Evolutionary conservation across 2,888 invertebrate genomes (phyloP).

Genomic region (Rhingia campestris): DNA sequence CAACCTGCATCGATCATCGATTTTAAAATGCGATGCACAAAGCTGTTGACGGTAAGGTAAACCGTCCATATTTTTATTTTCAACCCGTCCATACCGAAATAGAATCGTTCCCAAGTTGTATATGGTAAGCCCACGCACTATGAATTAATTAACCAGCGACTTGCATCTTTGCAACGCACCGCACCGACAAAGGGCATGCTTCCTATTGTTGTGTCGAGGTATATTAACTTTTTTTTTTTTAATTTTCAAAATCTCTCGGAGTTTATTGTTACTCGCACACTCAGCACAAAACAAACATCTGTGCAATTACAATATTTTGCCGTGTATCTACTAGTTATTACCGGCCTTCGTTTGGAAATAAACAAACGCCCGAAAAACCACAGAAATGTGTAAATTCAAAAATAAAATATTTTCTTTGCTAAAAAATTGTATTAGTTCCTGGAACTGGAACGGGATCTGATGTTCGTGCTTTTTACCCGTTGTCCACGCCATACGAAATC

Average conservation of each 20-base stretch:
- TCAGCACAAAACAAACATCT: not conserved
- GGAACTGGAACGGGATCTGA: slow-evolving; percentile 22
- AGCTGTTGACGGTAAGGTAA: not conserved
- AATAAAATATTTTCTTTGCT: slow-evolving; percentile 13
- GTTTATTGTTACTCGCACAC: too few relatives aligned
- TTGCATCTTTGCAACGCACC: not conserved
- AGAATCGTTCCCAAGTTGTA: not conserved
- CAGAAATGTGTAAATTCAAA: slow-evolving; percentile 3
- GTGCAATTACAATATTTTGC: slow-evolving; percentile 3
- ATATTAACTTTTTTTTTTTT: too few relatives aligned
- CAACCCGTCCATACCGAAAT: too few relatives aligned
- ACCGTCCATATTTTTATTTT: too few relatives aligned
- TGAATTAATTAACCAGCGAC: not conserved
- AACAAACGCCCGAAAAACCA: slow-evolving; percentile 23
- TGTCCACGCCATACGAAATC: slow-evolving; percentile 5
- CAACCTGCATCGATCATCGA: not conserved
- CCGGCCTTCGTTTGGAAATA: slow-evolving; percentile 25
- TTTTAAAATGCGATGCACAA: slow-evolving; percentile 7
- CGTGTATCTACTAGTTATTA: too few relatives aligned
- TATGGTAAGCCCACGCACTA: not conserved
- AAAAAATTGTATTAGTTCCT: slow-evolving; percentile 46
- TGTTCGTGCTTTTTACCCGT: slow-evolving; percentile 11
- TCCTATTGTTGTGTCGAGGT: too few relatives aligned
- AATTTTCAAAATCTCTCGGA: too few relatives aligned
- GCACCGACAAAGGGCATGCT: too few relatives aligned